Conservation (phyloP, 2,888 invertebrate species). For the Chymomyza procnemis region DNA sequence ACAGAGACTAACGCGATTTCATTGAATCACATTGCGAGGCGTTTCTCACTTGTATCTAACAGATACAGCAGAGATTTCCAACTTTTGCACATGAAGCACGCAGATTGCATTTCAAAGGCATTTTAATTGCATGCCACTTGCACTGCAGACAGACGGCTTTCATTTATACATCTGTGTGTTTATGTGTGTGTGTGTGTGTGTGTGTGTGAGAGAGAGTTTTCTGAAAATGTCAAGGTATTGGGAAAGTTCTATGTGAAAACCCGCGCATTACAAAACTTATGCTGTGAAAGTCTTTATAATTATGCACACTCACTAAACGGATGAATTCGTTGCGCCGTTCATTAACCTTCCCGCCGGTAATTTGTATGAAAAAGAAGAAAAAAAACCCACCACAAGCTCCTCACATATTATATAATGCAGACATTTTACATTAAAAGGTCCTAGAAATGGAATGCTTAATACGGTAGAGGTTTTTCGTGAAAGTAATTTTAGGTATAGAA, state of each 20-base stretch:
- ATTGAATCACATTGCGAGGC: neutral
- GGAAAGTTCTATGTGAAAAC: constrained; percentile 32
- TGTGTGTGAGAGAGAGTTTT: neutral
- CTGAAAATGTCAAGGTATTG: constrained; percentile 49
- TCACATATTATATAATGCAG: neutral
- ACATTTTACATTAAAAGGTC: constrained; percentile 2
- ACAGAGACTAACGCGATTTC: constrained; percentile 3
- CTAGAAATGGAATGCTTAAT: constrained; percentile 31
- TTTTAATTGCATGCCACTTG: constrained; percentile 53
- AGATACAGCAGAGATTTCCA: constrained; percentile 17
- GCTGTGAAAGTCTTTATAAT: constrained; percentile 32
- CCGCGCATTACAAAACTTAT: neutral
- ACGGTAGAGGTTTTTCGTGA: constrained; percentile 27
- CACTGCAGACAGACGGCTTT: constrained; percentile 6
- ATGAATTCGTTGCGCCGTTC: constrained; percentile 14
- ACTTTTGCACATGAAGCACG: constrained; percentile 18
- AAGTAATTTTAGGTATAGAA: constrained; percentile 50
- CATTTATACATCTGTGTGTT: constrained; percentile 5
- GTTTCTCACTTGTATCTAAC: neutral
- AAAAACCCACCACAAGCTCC: neutral
- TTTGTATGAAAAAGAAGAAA: neutral
- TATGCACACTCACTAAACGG: neutral
- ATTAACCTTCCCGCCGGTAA: constrained; percentile 16
- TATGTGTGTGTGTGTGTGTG: neutral
- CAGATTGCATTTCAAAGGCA: constrained; percentile 49